A percentile compares a stretch with the other conserved stretches of the same genome.
These are phyloP conservation scores for Ligdia adustata DNA, from an alignment of 2,888 invertebrate genomes.

Conservation along the genomic window DNA sequence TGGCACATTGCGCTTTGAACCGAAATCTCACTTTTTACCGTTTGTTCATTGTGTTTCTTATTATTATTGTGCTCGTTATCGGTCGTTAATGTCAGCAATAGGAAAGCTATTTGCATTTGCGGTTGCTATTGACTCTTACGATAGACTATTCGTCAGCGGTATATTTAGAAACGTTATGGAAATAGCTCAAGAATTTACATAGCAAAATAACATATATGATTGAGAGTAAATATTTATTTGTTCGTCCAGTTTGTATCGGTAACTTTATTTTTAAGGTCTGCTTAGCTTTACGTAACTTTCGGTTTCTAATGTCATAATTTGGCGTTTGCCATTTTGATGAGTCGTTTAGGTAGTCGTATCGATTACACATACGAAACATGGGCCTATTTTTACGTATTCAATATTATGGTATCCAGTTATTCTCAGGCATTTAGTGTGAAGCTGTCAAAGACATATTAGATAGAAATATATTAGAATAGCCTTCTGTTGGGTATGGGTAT, in stretches of 20 bases:
- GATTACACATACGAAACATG: slow-evolving; percentile 1
- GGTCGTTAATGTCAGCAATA: slow-evolving; percentile 37
- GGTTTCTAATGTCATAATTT: slow-evolving; percentile 19
- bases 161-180: slow-evolving; percentile 23
- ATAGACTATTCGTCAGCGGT: slow-evolving; percentile 8
- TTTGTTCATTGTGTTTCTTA: slow-evolving; percentile 44
- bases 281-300: slow-evolving; percentile 14
- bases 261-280: slow-evolving; percentile 11
- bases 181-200: slow-evolving; percentile 26
- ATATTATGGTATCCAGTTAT: too few species aligned
- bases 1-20: slow-evolving; percentile 48
- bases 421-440: too few species aligned
- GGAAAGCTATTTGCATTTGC: slow-evolving; percentile 40
- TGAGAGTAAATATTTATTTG: slow-evolving; percentile 28
- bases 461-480: neutral
- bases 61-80: slow-evolving; percentile 43
- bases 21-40: slow-evolving; percentile 44
- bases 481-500: neutral
- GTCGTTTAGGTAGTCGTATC: neutral
- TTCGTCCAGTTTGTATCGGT: slow-evolving; percentile 1
- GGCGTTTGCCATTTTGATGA: slow-evolving; percentile 13
- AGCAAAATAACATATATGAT: slow-evolving; percentile 17
- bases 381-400: too few species aligned
- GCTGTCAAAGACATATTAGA: neutral
- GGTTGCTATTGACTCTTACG: slow-evolving; percentile 28